Evolutionary conservation across 92 coral and sea anemone genomes (phyloP).

Genomic region (Palythoa caribaeorum): DNA sequence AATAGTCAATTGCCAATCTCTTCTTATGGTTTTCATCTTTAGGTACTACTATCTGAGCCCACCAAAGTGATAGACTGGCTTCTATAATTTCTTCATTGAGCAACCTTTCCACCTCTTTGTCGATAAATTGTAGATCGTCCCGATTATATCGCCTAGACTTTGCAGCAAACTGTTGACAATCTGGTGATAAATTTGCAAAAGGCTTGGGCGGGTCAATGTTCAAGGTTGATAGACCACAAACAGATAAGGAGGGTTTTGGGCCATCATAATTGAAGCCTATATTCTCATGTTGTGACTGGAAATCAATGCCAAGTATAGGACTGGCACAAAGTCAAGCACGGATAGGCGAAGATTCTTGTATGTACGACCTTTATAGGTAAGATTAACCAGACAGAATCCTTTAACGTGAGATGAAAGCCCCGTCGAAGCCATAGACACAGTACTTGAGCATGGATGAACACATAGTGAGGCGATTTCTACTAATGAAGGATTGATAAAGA

Average conservation of each 20-base stretch:
- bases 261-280: slow-evolving; percentile 67
- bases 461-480: slow-evolving; percentile 48
- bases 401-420: slow-evolving; percentile 20
- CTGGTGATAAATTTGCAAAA: slow-evolving; percentile 13
- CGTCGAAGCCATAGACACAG: slow-evolving; percentile 66
- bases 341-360: slow-evolving; percentile 48
- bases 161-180: no score
- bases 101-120: neutral
- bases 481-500: slow-evolving; percentile 61
- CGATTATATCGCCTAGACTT: no score
- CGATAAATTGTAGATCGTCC: no score
- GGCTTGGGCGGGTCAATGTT: slow-evolving; percentile 63
- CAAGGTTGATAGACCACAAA: slow-evolving; percentile 50
- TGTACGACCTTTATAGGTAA: slow-evolving; percentile 47
- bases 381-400: slow-evolving; percentile 50
- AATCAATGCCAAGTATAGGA: slow-evolving; percentile 68
- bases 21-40: slow-evolving; percentile 26
- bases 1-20: slow-evolving; percentile 63
- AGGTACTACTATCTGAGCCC: no score
- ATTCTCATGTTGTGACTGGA: slow-evolving; percentile 70
- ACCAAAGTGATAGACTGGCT: no score
- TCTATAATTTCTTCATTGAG: neutral
- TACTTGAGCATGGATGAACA: slow-evolving; percentile 46
- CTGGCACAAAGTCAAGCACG: slow-evolving; percentile 70
- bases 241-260: slow-evolving; percentile 62